phyloP scores from a whole-genome alignment of 2,113 vertebrate species.

The Scomber colias region DNA sequence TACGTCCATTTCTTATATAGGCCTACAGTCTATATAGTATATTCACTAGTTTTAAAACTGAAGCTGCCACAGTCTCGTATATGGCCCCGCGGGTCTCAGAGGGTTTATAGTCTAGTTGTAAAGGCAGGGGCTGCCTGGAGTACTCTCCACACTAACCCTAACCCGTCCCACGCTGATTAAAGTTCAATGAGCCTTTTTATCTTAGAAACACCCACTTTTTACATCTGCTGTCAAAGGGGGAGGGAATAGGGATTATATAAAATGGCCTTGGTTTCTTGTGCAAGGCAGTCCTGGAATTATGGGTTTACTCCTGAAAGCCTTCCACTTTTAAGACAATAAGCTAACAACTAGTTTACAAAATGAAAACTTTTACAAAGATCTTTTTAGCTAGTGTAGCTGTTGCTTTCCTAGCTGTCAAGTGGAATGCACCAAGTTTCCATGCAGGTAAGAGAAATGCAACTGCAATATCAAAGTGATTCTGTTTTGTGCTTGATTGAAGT shows the following conservation, averaged over 20 bases:
- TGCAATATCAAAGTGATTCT: background rate
- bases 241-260: background rate
- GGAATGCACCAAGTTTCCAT: slow-evolving; percentile 73
- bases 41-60: too few relatives aligned
- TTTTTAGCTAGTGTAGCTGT: slow-evolving; percentile 57
- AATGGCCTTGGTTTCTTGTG: background rate
- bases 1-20: too few relatives aligned
- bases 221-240: background rate
- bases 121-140: too few relatives aligned
- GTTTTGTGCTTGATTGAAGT: background rate
- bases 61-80: too few relatives aligned
- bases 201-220: background rate
- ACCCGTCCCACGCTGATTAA: too few relatives aligned
- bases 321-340: background rate
- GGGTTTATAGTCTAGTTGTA: too few relatives aligned
- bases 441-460: slow-evolving; percentile 65
- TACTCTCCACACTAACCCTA: too few relatives aligned
- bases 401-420: slow-evolving; percentile 71
- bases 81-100: too few relatives aligned
- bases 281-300: background rate
- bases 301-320: background rate
- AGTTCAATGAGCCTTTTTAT: background rate
- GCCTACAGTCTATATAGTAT: too few relatives aligned
- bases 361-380: slow-evolving; percentile 68
- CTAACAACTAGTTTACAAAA: slow-evolving; percentile 34